A percentile compares a stretch with the other conserved stretches of the same genome.
Conservation (phyloP, 2,888 invertebrate genomes). For the Leistus spinibarbis region DNA sequence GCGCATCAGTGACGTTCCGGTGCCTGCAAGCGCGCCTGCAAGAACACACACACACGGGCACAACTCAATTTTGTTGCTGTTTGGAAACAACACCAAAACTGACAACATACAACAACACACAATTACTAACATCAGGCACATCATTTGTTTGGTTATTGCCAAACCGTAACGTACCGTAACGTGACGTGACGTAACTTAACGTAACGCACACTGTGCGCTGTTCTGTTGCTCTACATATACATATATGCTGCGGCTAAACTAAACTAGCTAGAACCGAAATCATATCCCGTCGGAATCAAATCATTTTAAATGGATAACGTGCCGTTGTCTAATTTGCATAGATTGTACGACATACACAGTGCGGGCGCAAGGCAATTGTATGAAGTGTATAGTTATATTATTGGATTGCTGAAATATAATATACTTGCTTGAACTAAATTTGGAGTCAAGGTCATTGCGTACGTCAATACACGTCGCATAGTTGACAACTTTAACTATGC, state of each 20-base stretch:
- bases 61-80: not conserved
- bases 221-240: not conserved
- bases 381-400: not conserved
- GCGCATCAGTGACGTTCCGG: slow-evolving; percentile 47
- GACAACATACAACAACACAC: slow-evolving; percentile 5
- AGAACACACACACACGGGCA: slow-evolving; percentile 45
- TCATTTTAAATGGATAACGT: not conserved
- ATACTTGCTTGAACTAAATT: not conserved
- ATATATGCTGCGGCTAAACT: not conserved
- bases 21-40: slow-evolving; percentile 51
- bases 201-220: not conserved
- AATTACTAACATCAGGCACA: not conserved
- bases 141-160: not conserved
- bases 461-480: not conserved
- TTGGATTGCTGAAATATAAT: not conserved
- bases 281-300: not conserved
- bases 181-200: too few species aligned
- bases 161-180: too few species aligned
- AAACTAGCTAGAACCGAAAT: not conserved
- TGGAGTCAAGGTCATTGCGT: too few species aligned
- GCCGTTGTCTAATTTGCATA: not conserved
- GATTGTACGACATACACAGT: too few species aligned
- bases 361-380: not conserved
- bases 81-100: not conserved
- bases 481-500: not conserved